Evolutionary conservation across 2,113 vertebrate genomes (phyloP).

Genomic region (Takifugu flavidus): DNA sequence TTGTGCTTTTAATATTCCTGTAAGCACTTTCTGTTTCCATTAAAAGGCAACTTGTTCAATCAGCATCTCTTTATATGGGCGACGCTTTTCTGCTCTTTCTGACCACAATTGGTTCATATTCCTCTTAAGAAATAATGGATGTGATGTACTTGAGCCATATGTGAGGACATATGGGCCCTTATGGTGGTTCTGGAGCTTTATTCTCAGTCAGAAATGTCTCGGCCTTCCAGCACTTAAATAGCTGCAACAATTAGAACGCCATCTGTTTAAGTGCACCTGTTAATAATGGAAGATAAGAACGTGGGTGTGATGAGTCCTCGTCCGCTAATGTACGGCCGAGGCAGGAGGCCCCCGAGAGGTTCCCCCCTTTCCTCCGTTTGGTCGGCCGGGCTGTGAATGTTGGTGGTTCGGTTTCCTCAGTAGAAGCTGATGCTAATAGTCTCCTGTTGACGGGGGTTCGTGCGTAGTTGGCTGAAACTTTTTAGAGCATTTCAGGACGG

Average conservation of each 20-base stretch:
- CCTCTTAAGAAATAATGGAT: constrained; percentile 47
- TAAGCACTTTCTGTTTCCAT: too few species aligned
- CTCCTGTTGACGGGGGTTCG: too few species aligned
- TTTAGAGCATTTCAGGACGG: too few species aligned
- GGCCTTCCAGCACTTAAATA: background rate
- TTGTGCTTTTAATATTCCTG: too few species aligned
- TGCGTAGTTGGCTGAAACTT: too few species aligned
- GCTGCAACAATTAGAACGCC: constrained; percentile 6
- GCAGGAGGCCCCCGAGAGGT: background rate
- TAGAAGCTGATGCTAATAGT: too few species aligned
- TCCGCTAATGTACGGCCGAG: background rate
- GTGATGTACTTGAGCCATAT: constrained; percentile 50
- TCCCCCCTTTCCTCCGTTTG: too few species aligned
- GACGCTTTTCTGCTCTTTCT: too few species aligned
- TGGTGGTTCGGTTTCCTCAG: too few species aligned
- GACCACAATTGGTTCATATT: constrained; percentile 21
- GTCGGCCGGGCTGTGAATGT: too few species aligned
- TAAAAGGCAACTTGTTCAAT: too few species aligned
- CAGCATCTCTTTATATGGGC: too few species aligned
- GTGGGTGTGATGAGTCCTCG: background rate
- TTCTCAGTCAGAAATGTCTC: constrained; percentile 5
- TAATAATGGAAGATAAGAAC: background rate
- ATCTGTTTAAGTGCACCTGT: background rate
- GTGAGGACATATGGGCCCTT: constrained; percentile 45
- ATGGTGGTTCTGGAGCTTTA: constrained; percentile 1